Evolutionary conservation across 2,888 invertebrate species (phyloP), one percentile per base, ranked within the genome.

Genomic region (Yponomeuta malinellus): DNA sequence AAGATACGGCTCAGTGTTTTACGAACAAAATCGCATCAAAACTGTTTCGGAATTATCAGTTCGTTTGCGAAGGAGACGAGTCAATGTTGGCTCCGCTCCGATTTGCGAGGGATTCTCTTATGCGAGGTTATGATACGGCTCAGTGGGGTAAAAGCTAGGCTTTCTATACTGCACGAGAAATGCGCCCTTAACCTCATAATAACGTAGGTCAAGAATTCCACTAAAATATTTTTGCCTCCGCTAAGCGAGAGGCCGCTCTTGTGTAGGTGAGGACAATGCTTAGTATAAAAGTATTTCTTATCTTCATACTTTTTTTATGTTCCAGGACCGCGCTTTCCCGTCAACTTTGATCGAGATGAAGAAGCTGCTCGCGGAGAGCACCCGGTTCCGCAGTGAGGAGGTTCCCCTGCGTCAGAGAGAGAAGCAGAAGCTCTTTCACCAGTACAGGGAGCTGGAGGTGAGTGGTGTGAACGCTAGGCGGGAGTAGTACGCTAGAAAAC

Each of bases 331-430:
- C 83, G 96, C 96, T 83, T 98, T 98, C 93, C 98, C 98, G 76
- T 94, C 96, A 77, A 98, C 97, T 75, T 94, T 98, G 79, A 97
- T 98, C 81, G 98, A 98, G 90, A 96, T 98, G 96, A 98, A 98
- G 93, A 98, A 98, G 90, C 93, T 98, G 82, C 95, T 98, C 73
- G 95, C 96, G 75, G 99, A 99, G 92, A 96, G 98, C 81, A 95
- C 96, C 84, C 94, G 97, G 81, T 99, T 99, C 94, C 95, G 97
- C 83, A 96, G 95, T 82, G 98, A 99, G 83, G 99, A 99, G 89
- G 95, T 99, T 75, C 98, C 98, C 73, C 96, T 97, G 15, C 94
- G 97, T 75, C 96, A 97, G 86, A 94, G 97, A 72, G 98, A 98
- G 86, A 98, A 98, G 82, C 96, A 97, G 84, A 96, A 96, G 83